A percentile compares a stretch with the other conserved stretches of the same genome.
Evolutionary conservation across 2,888 invertebrate species (phyloP).

Genomic region (Petrolisthes cinctipes): DNA sequence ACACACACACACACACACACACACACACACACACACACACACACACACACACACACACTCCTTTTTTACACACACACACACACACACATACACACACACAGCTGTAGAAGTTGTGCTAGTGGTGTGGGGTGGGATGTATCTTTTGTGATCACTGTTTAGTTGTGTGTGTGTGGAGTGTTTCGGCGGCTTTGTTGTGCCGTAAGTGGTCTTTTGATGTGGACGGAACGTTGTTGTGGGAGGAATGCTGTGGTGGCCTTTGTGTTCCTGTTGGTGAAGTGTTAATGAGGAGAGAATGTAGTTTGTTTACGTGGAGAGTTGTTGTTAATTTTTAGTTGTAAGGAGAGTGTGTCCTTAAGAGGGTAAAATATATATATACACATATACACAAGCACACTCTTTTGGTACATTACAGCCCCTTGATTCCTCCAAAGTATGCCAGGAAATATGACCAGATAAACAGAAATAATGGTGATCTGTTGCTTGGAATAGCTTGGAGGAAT

Average conservation of each 20-base stretch:
- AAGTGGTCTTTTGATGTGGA: not conserved
- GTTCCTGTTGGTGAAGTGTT: not conserved
- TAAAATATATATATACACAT: constrained; percentile 8
- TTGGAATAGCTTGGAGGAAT: too few species aligned
- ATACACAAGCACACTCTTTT: not conserved
- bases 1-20: constrained; percentile 28
- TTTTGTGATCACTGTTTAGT: too few species aligned
- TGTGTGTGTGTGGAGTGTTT: too few species aligned
- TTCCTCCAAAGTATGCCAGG: too few species aligned
- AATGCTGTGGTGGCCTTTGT: not conserved
- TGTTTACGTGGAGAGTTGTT: not conserved
- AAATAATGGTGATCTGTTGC: too few species aligned
- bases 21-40: constrained; percentile 22
- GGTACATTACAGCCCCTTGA: too few species aligned
- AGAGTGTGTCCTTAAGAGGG: not conserved
- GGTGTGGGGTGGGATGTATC: too few species aligned
- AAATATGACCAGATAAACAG: too few species aligned
- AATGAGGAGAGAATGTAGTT: not conserved
- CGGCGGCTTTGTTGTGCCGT: too few species aligned
- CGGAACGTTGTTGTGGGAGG: not conserved
- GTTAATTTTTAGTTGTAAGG: not conserved
- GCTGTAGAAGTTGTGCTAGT: too few species aligned
- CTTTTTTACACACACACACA: constrained; percentile 30
- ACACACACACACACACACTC: constrained; percentile 23
- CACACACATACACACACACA: constrained; percentile 20